A percentile compares a stretch with the other conserved stretches of the same genome.
phyloP scores from a whole-genome alignment of 2,797 vertebrate genomes.

The Ptychobarbus kaznakovi region DNA sequence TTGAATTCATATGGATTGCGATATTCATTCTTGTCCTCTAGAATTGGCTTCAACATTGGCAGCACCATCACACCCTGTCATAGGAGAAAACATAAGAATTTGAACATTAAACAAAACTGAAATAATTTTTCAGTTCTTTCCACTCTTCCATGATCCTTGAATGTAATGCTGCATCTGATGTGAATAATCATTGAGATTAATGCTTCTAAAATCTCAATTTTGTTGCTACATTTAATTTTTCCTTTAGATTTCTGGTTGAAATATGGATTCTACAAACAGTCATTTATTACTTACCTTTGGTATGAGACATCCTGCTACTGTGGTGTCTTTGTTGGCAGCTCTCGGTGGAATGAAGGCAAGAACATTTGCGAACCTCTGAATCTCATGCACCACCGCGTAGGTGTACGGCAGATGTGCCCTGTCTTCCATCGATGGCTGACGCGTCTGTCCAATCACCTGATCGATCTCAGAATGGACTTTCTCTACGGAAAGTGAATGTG shows the following conservation, averaged over 20 bases:
- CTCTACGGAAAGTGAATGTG: conserved; percentile 28
- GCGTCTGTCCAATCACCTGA: conserved; percentile 50
- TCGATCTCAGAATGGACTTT: conserved; percentile 61
- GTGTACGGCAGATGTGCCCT: conserved; percentile 58
- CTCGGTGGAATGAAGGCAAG: conserved; percentile 58
- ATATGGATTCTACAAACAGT: neutral
- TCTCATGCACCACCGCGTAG: conserved; percentile 62
- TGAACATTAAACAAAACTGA: neutral
- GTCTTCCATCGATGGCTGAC: conserved; percentile 54
- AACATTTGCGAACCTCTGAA: conserved; percentile 60
- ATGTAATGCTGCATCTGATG: neutral
- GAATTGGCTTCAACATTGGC: conserved; percentile 55
- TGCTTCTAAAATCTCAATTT: no score
- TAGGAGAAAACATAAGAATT: neutral
- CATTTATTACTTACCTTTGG: conserved; percentile 56
- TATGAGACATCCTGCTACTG: conserved; percentile 54
- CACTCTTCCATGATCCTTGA: neutral
- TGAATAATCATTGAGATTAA: neutral
- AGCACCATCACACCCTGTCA: conserved; percentile 55
- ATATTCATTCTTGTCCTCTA: conserved; percentile 56
- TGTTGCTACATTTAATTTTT: no score
- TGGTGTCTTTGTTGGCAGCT: conserved; percentile 59
- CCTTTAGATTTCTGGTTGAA: neutral
- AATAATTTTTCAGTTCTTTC: neutral
- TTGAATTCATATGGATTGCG: conserved; percentile 54